Percentiles rank a stretch among this genome's conserved stretches.
These are phyloP conservation scores for Girardinus metallicus DNA, from an alignment of 2,797 vertebrate species.

Conservation along the genomic window DNA sequence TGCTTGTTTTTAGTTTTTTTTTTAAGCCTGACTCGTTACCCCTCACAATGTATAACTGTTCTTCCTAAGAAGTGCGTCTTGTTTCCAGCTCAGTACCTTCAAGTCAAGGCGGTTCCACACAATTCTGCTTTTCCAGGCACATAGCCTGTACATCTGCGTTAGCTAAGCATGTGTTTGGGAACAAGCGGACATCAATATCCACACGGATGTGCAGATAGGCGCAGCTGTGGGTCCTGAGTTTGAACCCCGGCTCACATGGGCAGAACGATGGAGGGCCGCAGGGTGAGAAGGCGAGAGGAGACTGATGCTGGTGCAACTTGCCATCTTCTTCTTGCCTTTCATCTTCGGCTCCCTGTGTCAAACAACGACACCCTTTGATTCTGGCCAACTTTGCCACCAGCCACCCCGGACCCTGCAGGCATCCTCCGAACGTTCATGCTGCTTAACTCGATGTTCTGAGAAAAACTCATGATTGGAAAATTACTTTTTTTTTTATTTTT, in stretches of 20 bases:
- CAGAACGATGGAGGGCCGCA: slow-evolving; percentile 68
- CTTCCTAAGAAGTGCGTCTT: background rate
- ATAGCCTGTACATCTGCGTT: background rate
- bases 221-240: slow-evolving; percentile 74
- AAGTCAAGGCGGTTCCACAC: background rate
- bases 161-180: slow-evolving; percentile 11
- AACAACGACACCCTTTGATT: slow-evolving; percentile 83
- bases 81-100: background rate
- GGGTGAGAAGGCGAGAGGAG: slow-evolving; percentile 75
- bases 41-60: background rate
- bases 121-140: background rate
- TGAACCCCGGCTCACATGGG: slow-evolving; percentile 82
- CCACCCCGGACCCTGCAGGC: slow-evolving; percentile 73
- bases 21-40: background rate
- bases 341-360: slow-evolving; percentile 72
- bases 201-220: background rate
- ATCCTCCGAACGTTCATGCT: slow-evolving; percentile 76
- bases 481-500: slow-evolving; percentile 46
- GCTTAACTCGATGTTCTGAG: slow-evolving; percentile 86
- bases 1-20: background rate
- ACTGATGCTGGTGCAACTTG: slow-evolving; percentile 75
- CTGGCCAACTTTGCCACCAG: slow-evolving; percentile 71
- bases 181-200: slow-evolving; percentile 11
- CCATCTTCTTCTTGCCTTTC: slow-evolving; percentile 81
- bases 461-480: slow-evolving; percentile 86